Percentiles rank a stretch among this genome's conserved stretches.
These are phyloP conservation scores for Xylota sylvarum DNA, from an alignment of 2,888 invertebrate species.

Conservation along the genomic window DNA sequence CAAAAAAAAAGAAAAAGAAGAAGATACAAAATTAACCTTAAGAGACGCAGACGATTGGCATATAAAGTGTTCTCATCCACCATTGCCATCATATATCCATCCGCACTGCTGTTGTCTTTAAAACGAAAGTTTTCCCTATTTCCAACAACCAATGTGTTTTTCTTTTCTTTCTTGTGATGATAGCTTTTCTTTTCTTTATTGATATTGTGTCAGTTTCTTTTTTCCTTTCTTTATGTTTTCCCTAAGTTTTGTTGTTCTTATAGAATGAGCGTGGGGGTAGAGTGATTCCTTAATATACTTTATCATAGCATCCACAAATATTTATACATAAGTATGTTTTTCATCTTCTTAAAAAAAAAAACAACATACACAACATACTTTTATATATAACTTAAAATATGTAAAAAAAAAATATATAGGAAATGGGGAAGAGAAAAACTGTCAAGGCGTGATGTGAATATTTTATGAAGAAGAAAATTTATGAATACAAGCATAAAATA, in stretches of 20 bases:
- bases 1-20: too few relatives aligned
- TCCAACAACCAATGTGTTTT: conserved; percentile 30
- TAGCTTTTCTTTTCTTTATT: conserved; percentile 55
- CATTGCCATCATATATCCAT: conserved; percentile 32
- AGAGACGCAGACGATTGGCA: conserved; percentile 47
- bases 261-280: conserved; percentile 31
- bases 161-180: conserved; percentile 33
- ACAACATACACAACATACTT: neutral
- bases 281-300: conserved; percentile 18
- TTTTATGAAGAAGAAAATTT: conserved; percentile 57
- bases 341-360: conserved; percentile 7
- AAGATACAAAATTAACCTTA: conserved; percentile 39
- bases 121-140: conserved; percentile 66
- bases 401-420: conserved; percentile 11
- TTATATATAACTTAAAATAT: conserved; percentile 27
- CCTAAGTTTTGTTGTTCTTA: conserved; percentile 47
- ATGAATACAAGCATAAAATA: conserved; percentile 51
- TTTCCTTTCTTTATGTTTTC: conserved; percentile 26
- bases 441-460: conserved; percentile 63
- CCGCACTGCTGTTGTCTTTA: conserved; percentile 47
- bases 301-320: conserved; percentile 17
- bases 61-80: conserved; percentile 38
- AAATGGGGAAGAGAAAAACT: conserved; percentile 30
- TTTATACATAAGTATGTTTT: conserved; percentile 31
- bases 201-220: conserved; percentile 42